Conservation (phyloP, 2,113 vertebrate genomes). For the Sapajus apella region DNA sequence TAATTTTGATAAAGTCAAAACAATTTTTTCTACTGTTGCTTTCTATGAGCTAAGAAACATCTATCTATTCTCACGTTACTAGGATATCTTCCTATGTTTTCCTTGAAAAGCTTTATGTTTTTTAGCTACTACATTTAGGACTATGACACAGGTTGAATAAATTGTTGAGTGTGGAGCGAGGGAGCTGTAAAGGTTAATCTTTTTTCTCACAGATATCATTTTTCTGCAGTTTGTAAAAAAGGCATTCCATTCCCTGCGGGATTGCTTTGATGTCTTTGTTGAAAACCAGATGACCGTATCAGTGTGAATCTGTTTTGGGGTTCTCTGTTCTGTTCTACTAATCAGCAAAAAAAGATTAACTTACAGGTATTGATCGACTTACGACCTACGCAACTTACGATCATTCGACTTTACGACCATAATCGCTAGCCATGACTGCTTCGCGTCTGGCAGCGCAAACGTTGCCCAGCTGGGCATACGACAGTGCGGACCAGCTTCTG, state of each 20-base stretch:
- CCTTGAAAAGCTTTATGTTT: background rate
- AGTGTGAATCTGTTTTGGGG: background rate
- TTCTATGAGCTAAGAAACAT: background rate
- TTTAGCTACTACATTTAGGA: conserved; percentile 1
- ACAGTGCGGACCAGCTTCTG: too few relatives aligned
- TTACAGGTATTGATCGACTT: background rate
- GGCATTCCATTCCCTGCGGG: background rate
- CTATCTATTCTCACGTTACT: background rate
- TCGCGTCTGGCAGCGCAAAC: too few relatives aligned
- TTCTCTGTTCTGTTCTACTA: background rate
- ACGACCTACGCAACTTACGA: too few relatives aligned
- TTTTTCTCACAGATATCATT: background rate
- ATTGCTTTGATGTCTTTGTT: background rate
- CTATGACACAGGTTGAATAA: background rate
- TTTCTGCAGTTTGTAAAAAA: background rate
- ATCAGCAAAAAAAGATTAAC: background rate
- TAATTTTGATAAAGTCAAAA: conserved; percentile 32
- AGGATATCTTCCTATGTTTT: background rate
- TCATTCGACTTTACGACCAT: too few relatives aligned
- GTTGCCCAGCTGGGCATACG: too few relatives aligned
- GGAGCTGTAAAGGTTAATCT: background rate
- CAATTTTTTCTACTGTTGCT: background rate
- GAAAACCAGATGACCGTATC: background rate
- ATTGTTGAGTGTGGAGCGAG: background rate
- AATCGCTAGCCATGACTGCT: too few relatives aligned